phyloP scores from a whole-genome alignment of 2,797 vertebrate species.

The Cuniculus paca region DNA sequence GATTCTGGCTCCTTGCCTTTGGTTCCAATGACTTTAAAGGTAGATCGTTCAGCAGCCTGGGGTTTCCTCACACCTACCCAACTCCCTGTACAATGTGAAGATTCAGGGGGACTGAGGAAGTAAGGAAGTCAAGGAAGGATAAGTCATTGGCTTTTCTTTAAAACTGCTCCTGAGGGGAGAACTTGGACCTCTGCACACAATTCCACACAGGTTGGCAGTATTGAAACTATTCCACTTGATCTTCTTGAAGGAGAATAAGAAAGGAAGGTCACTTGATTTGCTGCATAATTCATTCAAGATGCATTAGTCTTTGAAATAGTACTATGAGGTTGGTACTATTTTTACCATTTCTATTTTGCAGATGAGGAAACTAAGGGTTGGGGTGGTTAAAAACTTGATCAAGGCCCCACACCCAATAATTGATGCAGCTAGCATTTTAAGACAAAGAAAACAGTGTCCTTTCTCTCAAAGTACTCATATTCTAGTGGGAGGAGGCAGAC shows the following conservation, averaged over 20 bases:
- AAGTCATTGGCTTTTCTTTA: not conserved
- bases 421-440: not conserved
- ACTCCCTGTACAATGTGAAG: not conserved
- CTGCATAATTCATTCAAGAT: not conserved
- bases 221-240: not conserved
- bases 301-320: not conserved
- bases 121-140: not conserved
- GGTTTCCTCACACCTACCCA: conserved; percentile 64
- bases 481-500: not conserved
- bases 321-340: not conserved
- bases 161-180: not conserved
- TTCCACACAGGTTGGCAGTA: not conserved
- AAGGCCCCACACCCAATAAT: not conserved
- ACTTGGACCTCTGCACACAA: not conserved
- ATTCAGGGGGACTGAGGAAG: not conserved
- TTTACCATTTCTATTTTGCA: not conserved
- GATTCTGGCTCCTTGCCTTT: conserved; percentile 88
- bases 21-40: conserved; percentile 73
- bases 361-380: conserved; percentile 58
- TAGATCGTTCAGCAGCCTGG: not conserved
- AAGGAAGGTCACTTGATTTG: not conserved
- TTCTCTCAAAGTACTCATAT: not conserved
- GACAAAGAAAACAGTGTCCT: not conserved
- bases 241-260: conserved; percentile 7
- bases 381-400: not conserved